phyloP scores from a whole-genome alignment of 2,113 vertebrate genomes.

The Bungarus multicinctus region DNA sequence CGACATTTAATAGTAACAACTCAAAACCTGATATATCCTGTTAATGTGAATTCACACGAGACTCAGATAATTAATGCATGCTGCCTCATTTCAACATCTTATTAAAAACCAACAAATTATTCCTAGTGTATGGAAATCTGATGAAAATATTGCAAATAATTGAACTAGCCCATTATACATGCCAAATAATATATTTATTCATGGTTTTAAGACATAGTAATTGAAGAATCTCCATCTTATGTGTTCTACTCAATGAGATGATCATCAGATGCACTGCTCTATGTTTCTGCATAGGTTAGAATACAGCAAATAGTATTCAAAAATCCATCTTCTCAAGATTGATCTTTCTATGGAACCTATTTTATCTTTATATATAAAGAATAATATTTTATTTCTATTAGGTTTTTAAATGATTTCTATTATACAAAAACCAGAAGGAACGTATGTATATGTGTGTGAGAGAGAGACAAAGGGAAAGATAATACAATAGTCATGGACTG shows the following conservation, averaged over 20 bases:
- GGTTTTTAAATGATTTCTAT: background rate
- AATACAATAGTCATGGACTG: background rate
- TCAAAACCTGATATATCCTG: background rate
- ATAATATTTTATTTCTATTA: background rate
- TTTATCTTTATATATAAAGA: background rate
- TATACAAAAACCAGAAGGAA: background rate
- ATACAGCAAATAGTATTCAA: background rate
- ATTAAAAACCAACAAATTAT: background rate
- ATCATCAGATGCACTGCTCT: background rate
- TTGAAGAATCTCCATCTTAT: background rate
- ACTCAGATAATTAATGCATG: slow-evolving; percentile 17
- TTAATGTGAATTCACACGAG: background rate
- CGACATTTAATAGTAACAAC: background rate
- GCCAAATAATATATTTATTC: background rate
- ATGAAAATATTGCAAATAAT: background rate
- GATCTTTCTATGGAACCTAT: background rate
- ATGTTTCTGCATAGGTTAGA: background rate
- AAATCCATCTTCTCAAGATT: background rate
- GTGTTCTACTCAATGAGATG: background rate
- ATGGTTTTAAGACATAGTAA: background rate
- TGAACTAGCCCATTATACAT: background rate
- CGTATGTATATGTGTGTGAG: background rate
- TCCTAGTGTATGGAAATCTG: background rate
- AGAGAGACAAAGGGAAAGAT: background rate
- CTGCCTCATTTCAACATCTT: background rate